Base-by-base conservation (phyloP, 1,140 invertebrate genomes). In the Cataglyphis hispanica region DNA sequence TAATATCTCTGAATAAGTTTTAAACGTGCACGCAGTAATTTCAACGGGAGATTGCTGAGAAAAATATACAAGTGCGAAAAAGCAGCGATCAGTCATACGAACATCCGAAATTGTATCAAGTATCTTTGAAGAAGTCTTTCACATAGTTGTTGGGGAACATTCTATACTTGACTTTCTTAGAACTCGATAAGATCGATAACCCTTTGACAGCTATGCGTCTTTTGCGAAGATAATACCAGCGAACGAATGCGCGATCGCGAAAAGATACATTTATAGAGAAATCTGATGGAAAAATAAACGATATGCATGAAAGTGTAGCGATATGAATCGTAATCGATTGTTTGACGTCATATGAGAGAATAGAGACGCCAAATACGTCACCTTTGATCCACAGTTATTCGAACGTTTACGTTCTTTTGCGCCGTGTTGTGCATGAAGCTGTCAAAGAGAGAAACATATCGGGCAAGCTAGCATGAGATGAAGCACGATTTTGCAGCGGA, bases 391-490 rank as follows among this genome's bases (percentile, higher is more conserved):
- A 40, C 50, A 31, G 40, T 83, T 83, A 83, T 83, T 69, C 34
- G 63, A 10, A 78, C 50, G 67, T 74, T 74, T 83, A 61, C 72
- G 67, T 74, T 83, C 78, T 72, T 74, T 60, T 83, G 78, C 37
- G 78, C 67, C 53, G 66, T 83, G 78, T 83, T 74, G 78, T 74
- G 78, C 78, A 60, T 83, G 78, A 83, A 83, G 78, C 78, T 83
- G 78, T 83, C 78, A 83, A 83, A 83, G 78, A 83, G 78, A 83
- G 77, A 72, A 83, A 83, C 67, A 60, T 61, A 83, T 83, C 60
- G 67, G 67, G n/a, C 53, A 43, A 34, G 25, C 78, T 13, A 19
- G 34, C 27, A 34, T 1, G 53, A 60, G 78, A 83, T 25, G 78
- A 83, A 83, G 78, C 67, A 56, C 27, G n/a, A 22, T 58, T 58